These are phyloP conservation scores for Styela clava DNA, from an alignment of 23 tunicate species.

Conservation along the genomic window DNA sequence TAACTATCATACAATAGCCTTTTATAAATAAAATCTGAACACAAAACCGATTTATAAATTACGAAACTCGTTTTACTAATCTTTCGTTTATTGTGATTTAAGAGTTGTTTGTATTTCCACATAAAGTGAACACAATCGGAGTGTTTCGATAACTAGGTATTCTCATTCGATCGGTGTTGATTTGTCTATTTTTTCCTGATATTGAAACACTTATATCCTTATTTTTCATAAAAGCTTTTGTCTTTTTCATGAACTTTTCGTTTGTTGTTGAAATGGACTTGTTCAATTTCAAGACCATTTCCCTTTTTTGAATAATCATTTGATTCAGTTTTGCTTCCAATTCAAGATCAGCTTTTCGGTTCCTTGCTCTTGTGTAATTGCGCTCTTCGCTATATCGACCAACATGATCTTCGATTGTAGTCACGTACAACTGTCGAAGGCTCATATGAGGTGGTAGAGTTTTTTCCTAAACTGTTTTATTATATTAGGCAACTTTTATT, in stretches of 20 bases:
- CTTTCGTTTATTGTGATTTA: too few species aligned
- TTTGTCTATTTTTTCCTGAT: neutral
- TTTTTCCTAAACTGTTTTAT: neutral
- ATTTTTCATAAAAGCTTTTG: too few species aligned
- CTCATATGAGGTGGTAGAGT: neutral
- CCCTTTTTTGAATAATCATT: neutral
- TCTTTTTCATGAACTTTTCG: neutral
- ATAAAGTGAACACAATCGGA: neutral
- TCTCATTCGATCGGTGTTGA: neutral
- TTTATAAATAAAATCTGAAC: neutral
- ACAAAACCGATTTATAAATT: neutral
- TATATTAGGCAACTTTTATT: too few species aligned
- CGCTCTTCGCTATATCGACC: constrained; percentile 19
- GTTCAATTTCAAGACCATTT: neutral
- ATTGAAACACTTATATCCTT: neutral
- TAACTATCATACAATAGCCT: neutral
- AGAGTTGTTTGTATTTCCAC: neutral
- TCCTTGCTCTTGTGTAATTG: constrained; percentile 1
- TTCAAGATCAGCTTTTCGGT: constrained; percentile 1
- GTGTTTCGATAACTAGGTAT: neutral
- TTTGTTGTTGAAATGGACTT: neutral
- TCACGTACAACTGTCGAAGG: neutral
- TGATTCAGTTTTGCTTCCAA: neutral
- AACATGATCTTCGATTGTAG: constrained; percentile 3
- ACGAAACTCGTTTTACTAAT: neutral